Base-by-base conservation (phyloP, 2,888 invertebrate species). In the Dicranocentrus wangi region DNA sequence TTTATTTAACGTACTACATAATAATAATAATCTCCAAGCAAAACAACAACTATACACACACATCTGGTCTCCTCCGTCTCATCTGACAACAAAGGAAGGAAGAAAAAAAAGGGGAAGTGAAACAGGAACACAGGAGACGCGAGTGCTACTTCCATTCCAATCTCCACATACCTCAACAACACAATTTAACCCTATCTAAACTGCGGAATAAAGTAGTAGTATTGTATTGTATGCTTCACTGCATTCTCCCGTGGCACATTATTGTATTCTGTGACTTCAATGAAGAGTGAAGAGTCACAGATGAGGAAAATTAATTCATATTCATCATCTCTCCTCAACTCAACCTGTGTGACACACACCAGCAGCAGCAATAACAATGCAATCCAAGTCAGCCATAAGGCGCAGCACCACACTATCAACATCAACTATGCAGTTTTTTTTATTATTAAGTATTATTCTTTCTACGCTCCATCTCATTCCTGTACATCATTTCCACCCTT, bases 81-180 rank as follows among this genome's bases (percentile, higher is more conserved):
- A 68, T 68, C 68, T 66, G 60, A 76, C 76, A 68, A 66, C 58
- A 76, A 76, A 68, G 76, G 60, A 76, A 63, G 63, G n/a, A 61
- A 39, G 61, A n/a, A n/a, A 58, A 21, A 43, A 28, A 51, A 77
- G 61, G 68, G 61, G 70, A 68, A 70, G 51, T 32, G 65, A 66
- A 65, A 63, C 23, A 75, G 55, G 65, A 55, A 65, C 55, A 53
- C 13, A 32, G 15, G n/a, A n/a, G n/a, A n/a, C n/a, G n/a, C n/a
- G n/a, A 47, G n/a, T 47, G 47, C n/a, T 47, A 47, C n/a, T 10
- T 3, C n/a, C 15, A n/a, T 47, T 47, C 13, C n/a, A 10, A 60
- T 39, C 25, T 25, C n/a, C 13, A 1, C 8, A 5, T 66, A 8
- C 47, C 47, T 47, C n/a, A 39, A 39, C 5, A 39, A 39, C 39